Base-by-base conservation (phyloP, 2,113 vertebrate species). In the Psittacara wagleri region DNA sequence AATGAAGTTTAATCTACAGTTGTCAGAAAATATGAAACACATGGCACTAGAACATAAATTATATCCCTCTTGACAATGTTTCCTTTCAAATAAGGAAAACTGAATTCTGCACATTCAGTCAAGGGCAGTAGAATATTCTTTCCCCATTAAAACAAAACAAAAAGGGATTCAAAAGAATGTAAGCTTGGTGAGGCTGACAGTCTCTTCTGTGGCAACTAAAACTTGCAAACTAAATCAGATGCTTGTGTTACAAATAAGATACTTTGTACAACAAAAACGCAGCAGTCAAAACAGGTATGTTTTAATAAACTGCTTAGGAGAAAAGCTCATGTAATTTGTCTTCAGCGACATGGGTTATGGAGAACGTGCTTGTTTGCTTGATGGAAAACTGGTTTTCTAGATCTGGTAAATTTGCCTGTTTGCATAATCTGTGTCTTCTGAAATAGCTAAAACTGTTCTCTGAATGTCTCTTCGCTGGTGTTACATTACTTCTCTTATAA, bases 11-110 rank as follows among this genome's bases (percentile, higher is more conserved):
- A 96, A 97, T 93, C 86, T 94, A 73, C 86, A 92, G 86, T 95
- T 97, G 94, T 94, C 95, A 92, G 92, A 88, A 96, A 96, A 97
- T 96, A 86, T 59, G 88, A 96, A 96, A 90, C 92, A 86, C 63
- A 29, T 87, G 86, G 70, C 61, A 43, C 39, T 92, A 52, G 91
- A 72, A 94, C 91, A 69, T 92, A 92, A 95, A 87, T 97, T 91
- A 66, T 62, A 73, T 93, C 37, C 44, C 31, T 87, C 81, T 73
- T 86, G 91, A 96, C 83, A 94, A 52, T 87, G 44, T 93, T 94
- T 76, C 77, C 63, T 91, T 94, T 96, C 80, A 92, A 35, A 82
- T 86, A 85, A 11, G 49, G 81, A 87, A 82, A 92, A 79, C 74
- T 39, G 44, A 92, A 62, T 95, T 69, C 49, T 82, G 31, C 86